phyloP scores from a whole-genome alignment of 2,888 invertebrate species.

The Microplitis deprimator region DNA sequence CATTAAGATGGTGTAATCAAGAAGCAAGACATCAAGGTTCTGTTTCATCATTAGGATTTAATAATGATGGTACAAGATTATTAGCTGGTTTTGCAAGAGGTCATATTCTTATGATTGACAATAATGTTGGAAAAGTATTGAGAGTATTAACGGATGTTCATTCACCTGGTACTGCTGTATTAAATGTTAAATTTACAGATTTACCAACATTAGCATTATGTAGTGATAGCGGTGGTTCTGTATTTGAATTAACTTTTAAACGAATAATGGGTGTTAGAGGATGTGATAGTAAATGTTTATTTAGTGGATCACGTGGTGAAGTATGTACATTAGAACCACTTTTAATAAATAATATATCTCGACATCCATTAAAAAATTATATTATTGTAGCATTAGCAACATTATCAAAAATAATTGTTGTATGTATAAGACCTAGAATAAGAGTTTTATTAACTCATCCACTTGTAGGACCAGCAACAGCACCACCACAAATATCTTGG shows the following conservation, averaged over 20 bases:
- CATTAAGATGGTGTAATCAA: constrained; percentile 89
- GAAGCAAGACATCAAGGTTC: constrained; percentile 83
- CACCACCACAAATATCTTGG: constrained; percentile 94
- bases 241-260: constrained; percentile 93
- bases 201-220: constrained; percentile 83
- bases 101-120: constrained; percentile 92
- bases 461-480: constrained; percentile 80
- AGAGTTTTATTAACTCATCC: constrained; percentile 85
- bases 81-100: constrained; percentile 87
- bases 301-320: constrained; percentile 97
- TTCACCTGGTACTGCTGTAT: constrained; percentile 86
- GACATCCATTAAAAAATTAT: constrained; percentile 81
- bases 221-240: constrained; percentile 95
- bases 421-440: constrained; percentile 83
- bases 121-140: constrained; percentile 83
- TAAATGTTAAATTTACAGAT: constrained; percentile 84
- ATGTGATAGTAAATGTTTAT: constrained; percentile 92
- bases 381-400: constrained; percentile 94
- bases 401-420: constrained; percentile 89
- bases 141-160: constrained; percentile 85
- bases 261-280: constrained; percentile 89
- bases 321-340: constrained; percentile 84
- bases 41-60: constrained; percentile 88
- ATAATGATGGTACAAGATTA: constrained; percentile 87
- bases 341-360: constrained; percentile 74